phyloP scores from a whole-genome alignment of 2,113 vertebrate genomes.

The Dicaeum eximium region DNA sequence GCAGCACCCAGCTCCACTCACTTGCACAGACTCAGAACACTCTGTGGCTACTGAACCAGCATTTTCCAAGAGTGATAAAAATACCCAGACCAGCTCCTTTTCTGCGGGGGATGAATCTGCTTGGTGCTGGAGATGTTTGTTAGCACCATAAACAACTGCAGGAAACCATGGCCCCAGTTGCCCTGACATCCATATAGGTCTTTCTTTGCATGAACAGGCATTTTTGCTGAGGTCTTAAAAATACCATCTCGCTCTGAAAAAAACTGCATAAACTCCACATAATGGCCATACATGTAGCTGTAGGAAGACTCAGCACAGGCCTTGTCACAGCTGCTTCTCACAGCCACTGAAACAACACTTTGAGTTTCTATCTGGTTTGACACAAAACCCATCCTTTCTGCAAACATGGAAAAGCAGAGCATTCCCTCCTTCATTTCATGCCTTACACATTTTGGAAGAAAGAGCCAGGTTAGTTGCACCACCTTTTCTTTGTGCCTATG shows the following conservation, averaged over 20 bases:
- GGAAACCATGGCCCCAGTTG: neutral
- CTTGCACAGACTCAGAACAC: neutral
- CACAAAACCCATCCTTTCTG: neutral
- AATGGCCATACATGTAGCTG: neutral
- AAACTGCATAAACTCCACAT: neutral
- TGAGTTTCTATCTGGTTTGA: neutral
- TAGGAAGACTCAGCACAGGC: neutral
- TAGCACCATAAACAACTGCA: neutral
- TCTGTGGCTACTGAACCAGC: neutral
- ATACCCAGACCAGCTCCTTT: neutral
- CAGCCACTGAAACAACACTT: neutral
- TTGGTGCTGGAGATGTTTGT: neutral
- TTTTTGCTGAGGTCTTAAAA: conserved; percentile 18
- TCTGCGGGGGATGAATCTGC: neutral
- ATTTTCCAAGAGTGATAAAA: neutral
- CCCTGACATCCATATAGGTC: neutral
- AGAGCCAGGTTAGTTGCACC: accelerated
- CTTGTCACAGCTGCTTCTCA: accelerated
- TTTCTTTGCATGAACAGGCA: conserved; percentile 24
- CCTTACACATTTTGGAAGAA: neutral
- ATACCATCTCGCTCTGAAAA: neutral
- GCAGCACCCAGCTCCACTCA: neutral
- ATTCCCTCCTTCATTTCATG: neutral
- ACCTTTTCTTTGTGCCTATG: neutral
- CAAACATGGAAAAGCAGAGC: neutral